phyloP scores from a whole-genome alignment of 1,140 invertebrate genomes.

The Parasteatoda tepidariorum region DNA sequence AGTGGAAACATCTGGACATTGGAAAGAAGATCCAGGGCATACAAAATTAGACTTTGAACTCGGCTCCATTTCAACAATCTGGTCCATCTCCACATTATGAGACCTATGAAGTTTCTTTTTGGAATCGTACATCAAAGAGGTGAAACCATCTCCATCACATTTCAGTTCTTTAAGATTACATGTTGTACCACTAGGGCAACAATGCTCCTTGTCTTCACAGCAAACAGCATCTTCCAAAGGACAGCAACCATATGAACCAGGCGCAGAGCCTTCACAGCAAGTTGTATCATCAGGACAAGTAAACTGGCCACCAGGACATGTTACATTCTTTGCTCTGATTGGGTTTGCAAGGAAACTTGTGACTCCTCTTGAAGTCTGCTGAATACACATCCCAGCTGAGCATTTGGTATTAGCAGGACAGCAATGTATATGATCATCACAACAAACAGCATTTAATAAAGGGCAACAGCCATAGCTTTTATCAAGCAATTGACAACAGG shows the following conservation, averaged over 20 bases:
- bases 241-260: conserved; percentile 68
- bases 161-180: conserved; percentile 51
- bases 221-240: conserved; percentile 67
- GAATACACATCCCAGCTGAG: conserved; percentile 6
- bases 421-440: conserved; percentile 55
- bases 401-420: conserved; percentile 37
- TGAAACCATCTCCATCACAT: conserved; percentile 18
- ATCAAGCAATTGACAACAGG: conserved; percentile 25
- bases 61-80: neutral
- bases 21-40: conserved; percentile 33
- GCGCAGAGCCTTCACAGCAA: conserved; percentile 66
- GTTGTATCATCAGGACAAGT: conserved; percentile 68
- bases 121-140: neutral
- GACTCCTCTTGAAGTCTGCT: neutral
- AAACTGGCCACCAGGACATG: neutral
- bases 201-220: conserved; percentile 64
- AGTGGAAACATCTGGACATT: conserved; percentile 68
- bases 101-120: neutral
- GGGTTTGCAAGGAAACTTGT: neutral
- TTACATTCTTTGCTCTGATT: conserved; percentile 2
- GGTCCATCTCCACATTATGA: neutral
- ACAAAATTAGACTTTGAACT: neutral
- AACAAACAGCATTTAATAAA: conserved; percentile 49
- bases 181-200: conserved; percentile 62
- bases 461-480: conserved; percentile 49